These are phyloP conservation scores for Sycophila sp. DNA, from an alignment of 1,140 invertebrate genomes.

Conservation along the genomic window DNA sequence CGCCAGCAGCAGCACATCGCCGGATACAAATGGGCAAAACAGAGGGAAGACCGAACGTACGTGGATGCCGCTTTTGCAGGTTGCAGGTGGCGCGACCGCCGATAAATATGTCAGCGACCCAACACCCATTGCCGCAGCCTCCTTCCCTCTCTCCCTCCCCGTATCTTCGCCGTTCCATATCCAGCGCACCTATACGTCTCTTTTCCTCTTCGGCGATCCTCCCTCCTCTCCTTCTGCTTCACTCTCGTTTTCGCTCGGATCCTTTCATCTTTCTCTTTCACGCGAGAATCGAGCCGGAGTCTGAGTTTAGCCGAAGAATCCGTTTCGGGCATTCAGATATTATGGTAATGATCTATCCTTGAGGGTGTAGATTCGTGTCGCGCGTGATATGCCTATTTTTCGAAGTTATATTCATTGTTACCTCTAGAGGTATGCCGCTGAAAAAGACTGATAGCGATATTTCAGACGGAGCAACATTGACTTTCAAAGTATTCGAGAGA, in stretches of 20 bases:
- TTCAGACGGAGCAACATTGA: too few species aligned
- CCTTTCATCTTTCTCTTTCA: conserved; percentile 19
- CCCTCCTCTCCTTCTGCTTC: conserved; percentile 44
- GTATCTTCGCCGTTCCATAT: conserved; percentile 20
- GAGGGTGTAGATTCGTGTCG: too few species aligned
- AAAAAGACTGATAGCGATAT: too few species aligned
- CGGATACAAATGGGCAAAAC: conserved; percentile 53
- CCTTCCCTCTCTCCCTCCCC: conserved; percentile 41
- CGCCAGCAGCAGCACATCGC: conserved; percentile 1
- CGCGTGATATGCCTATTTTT: too few species aligned
- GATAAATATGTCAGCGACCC: conserved; percentile 64
- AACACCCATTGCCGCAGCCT: conserved; percentile 49
- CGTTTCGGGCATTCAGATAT: conserved; percentile 50
- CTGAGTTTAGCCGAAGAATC: background rate
- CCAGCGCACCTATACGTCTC: background rate
- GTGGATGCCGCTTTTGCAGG: conserved; percentile 53
- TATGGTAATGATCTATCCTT: conserved; percentile 53
- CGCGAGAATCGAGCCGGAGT: background rate
- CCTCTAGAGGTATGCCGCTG: too few species aligned
- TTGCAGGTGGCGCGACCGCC: conserved; percentile 61
- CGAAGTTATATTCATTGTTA: conserved; percentile 31
- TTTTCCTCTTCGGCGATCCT: conserved; percentile 30
- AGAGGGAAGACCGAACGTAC: conserved; percentile 41
- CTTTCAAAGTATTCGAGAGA: too few species aligned
- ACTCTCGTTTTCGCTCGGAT: conserved; percentile 28